phyloP scores from a whole-genome alignment of 2,797 vertebrate species.

The Taenioides sp. region DNA sequence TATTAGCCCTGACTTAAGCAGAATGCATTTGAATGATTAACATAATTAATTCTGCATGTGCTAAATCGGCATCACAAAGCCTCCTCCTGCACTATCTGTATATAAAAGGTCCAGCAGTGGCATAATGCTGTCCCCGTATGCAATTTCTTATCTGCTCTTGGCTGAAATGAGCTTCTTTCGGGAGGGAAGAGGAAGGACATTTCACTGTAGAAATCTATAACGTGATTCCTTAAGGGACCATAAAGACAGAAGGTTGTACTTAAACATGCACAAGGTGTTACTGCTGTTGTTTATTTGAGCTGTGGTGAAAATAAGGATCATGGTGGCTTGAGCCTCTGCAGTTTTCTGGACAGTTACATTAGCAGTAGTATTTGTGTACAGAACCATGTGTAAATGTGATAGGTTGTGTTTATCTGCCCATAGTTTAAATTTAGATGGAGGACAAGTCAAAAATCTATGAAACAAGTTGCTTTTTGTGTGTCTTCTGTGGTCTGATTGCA shows the following conservation, averaged over 20 bases:
- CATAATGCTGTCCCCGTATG: conserved; percentile 8
- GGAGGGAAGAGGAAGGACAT: background rate
- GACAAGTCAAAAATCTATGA: too few species aligned
- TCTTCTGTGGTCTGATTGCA: too few species aligned
- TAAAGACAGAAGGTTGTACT: background rate
- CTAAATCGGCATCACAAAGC: conserved; percentile 11
- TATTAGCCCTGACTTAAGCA: conserved; percentile 32
- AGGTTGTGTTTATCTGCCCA: too few species aligned
- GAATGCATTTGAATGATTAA: conserved; percentile 34
- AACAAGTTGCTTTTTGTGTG: too few species aligned
- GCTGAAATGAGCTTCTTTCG: conserved; percentile 1
- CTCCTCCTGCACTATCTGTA: conserved; percentile 15
- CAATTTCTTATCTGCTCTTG: conserved; percentile 6
- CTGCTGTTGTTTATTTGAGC: background rate
- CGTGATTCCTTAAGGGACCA: background rate
- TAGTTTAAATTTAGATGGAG: too few species aligned
- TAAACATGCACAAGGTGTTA: background rate
- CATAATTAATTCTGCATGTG: conserved; percentile 34
- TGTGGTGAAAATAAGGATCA: background rate
- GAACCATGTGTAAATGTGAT: too few species aligned
- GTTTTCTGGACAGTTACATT: background rate
- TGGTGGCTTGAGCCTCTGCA: too few species aligned
- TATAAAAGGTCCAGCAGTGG: background rate
- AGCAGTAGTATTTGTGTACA: too few species aligned
- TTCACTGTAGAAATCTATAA: background rate